A percentile compares a stretch with the other conserved stretches of the same genome.
Evolutionary conservation across 2,113 vertebrate genomes (phyloP).

Genomic region (Hemibagrus wyckioides): DNA sequence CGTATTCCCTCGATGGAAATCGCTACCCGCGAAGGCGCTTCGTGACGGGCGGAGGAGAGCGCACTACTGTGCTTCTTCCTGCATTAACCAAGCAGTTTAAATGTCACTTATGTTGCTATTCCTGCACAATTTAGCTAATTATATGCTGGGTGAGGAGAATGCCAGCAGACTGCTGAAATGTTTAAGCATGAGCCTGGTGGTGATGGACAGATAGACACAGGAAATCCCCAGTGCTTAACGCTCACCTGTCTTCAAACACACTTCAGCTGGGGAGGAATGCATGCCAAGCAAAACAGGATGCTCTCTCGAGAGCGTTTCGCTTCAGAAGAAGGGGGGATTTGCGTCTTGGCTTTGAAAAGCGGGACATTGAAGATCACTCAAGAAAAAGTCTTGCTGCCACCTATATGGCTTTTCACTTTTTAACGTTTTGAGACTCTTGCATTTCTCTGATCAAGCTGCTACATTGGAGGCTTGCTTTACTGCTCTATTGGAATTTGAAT

Average conservation of each 20-base stretch:
- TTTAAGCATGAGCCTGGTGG: conserved; percentile 40
- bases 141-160: conserved; percentile 50
- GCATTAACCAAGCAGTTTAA: conserved; percentile 58
- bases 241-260: conserved; percentile 68
- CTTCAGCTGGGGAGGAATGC: conserved; percentile 63
- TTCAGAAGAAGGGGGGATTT: conserved; percentile 5
- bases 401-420: not conserved
- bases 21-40: conserved; percentile 21
- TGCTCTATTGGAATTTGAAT: conserved; percentile 57
- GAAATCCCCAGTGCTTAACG: conserved; percentile 61
- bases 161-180: conserved; percentile 22
- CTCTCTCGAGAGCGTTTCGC: conserved; percentile 45
- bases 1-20: conserved; percentile 28
- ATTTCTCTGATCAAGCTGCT: not conserved
- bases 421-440: conserved; percentile 8
- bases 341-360: conserved; percentile 26
- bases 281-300: conserved; percentile 73
- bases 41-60: conserved; percentile 40
- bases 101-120: conserved; percentile 58
- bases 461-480: conserved; percentile 1
- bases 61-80: conserved; percentile 38
- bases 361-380: conserved; percentile 8
- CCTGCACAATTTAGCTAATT: conserved; percentile 62
- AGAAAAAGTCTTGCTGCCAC: not conserved
- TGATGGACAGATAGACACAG: conserved; percentile 37